Base-by-base conservation (phyloP, 2,888 invertebrate species). In the Microplitis deprimator region DNA sequence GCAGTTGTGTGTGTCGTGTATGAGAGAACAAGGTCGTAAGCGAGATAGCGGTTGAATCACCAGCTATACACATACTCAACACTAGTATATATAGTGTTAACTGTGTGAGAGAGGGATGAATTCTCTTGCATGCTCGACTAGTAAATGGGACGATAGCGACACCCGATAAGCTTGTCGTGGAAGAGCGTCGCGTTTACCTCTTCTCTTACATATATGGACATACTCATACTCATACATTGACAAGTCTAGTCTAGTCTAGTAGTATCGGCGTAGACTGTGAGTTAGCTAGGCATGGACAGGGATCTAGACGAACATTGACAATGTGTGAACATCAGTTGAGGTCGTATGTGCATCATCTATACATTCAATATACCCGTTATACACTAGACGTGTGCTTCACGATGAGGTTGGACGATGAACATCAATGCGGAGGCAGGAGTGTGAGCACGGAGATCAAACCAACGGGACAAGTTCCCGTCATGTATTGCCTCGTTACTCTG, bases 271-370 rank as follows among this genome's bases (percentile, higher is more conserved):
- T 50, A 50, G 10, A 13, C 13, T 50, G 50, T 50, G 50, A 50
- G 50, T 8, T 50, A 13, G 50, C 13, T 50, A 50, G 50, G 10
- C 50, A 50, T 8, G 13, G 50, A 50, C 50, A 50, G 50, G 50
- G 67, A 67, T 29, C n/a, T 65, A 65, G 10, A 67, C 16, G n/a
- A 29, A 38, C 39, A 76, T 76, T 76, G 72, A 76, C 67, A 76
- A 76, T 76, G 76, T 76, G 71, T 67, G 40, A 71, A 76, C 72
- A 50, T 40, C 71, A 71, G 71, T 71, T 68, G 29, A 73, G 68
- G 60, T 16, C 16, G 29, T 68, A 68, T 20, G 76, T 68, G 60
- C 76, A 38, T 65, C 76, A 38, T 65, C 65, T 64, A 69, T 50
- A 50, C 50, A 8, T 50, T 50, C 50, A 50, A 29, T 29, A 29